A percentile compares a stretch with the other conserved stretches of the same genome.
Evolutionary conservation across 2,113 vertebrate genomes (phyloP).

Genomic region (Drymodes brunneopygia): DNA sequence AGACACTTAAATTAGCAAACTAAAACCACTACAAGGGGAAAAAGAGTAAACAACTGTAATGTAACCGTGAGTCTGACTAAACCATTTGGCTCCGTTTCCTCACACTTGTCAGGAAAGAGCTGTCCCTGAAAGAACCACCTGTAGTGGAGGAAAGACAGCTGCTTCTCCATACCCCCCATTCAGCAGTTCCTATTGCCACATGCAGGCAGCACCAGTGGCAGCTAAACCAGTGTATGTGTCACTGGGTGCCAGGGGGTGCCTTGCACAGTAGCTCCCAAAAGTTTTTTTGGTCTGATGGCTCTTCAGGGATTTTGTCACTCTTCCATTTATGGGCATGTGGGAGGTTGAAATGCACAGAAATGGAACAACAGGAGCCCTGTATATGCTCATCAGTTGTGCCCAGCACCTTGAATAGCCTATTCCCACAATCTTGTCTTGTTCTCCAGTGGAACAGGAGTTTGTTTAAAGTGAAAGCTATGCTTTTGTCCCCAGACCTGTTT

Average conservation of each 20-base stretch:
- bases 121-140: neutral
- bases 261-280: neutral
- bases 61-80: neutral
- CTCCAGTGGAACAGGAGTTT: neutral
- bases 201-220: neutral
- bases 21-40: too few relatives aligned
- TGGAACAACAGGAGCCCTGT: neutral
- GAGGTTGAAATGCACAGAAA: neutral
- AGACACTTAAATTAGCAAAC: too few relatives aligned
- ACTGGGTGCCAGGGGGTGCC: neutral
- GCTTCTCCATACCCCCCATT: neutral
- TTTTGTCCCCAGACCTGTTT: neutral
- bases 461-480: neutral
- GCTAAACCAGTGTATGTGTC: rapidly evolving
- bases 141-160: neutral
- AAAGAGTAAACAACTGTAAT: neutral
- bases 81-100: neutral
- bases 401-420: neutral
- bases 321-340: neutral
- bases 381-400: neutral
- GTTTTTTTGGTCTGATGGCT: neutral
- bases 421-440: neutral
- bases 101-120: neutral
- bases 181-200: neutral
- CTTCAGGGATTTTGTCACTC: neutral